These are phyloP conservation scores for Temnothorax unifasciatus DNA, from an alignment of 2,888 invertebrate genomes.

Conservation along the genomic window DNA sequence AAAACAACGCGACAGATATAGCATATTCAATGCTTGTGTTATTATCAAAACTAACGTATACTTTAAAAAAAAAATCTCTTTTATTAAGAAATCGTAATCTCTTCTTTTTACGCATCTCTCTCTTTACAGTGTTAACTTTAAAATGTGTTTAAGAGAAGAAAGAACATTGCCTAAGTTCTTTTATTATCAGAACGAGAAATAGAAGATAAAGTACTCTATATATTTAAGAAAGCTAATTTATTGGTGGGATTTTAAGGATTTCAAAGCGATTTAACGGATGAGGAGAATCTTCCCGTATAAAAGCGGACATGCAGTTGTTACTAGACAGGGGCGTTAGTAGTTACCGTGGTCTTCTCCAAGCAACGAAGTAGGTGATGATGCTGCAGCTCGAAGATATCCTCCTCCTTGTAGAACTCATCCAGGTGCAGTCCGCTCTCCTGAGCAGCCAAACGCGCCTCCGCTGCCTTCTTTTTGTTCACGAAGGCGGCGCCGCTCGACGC, in stretches of 20 bases:
- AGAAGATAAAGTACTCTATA: conserved; percentile 4
- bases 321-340: conserved; percentile 77
- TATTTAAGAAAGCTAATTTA: conserved; percentile 34
- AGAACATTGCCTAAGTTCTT: not conserved
- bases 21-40: not conserved
- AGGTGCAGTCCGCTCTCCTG: conserved; percentile 97
- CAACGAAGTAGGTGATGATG: conserved; percentile 99
- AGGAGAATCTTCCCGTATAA: not conserved
- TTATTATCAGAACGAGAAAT: not conserved
- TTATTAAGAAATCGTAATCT: not conserved
- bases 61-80: not conserved
- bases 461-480: conserved; percentile 99
- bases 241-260: conserved; percentile 14
- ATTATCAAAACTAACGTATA: not conserved
- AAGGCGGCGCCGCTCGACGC: conserved; percentile 99
- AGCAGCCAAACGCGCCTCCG: conserved; percentile 97
- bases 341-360: conserved; percentile 98
- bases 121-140: not conserved
- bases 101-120: not conserved
- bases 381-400: conserved; percentile 99
- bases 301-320: conserved; percentile 22
- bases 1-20: not conserved
- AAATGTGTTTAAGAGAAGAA: not conserved
- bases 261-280: not conserved
- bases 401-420: conserved; percentile 95